These are phyloP conservation scores for Botia almorhae DNA, from an alignment of 2,797 vertebrate genomes.

Conservation along the genomic window DNA sequence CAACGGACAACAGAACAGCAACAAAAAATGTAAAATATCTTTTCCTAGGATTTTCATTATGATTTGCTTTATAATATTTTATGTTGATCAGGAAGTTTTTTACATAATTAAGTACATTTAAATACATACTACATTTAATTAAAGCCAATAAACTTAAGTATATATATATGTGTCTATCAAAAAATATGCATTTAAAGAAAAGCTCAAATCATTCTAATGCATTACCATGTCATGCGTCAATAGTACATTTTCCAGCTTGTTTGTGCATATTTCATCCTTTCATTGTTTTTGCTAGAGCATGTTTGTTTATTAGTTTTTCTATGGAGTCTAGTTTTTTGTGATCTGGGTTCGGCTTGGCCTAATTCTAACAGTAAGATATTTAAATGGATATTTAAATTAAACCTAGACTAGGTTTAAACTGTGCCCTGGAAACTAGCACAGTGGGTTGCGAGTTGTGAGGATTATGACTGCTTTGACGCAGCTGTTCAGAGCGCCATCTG, in stretches of 20 bases:
- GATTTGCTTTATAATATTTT: background rate
- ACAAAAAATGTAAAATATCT: background rate
- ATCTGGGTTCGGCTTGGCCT: slow-evolving; percentile 18
- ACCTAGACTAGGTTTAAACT: background rate
- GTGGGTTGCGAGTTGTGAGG: slow-evolving; percentile 2
- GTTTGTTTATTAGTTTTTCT: slow-evolving; percentile 24
- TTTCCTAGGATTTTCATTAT: background rate
- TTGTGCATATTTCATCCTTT: slow-evolving; percentile 35
- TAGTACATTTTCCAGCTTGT: slow-evolving; percentile 18
- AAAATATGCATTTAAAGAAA: background rate
- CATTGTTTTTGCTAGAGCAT: slow-evolving; percentile 27
- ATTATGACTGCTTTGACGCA: background rate
- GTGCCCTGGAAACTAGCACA: slow-evolving; percentile 10
- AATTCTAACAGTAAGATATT: slow-evolving; percentile 2
- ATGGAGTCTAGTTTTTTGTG: slow-evolving; percentile 12
- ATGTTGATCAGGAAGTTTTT: background rate
- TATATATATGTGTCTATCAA: background rate
- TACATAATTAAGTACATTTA: background rate
- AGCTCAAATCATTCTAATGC: slow-evolving; percentile 22
- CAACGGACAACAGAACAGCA: background rate
- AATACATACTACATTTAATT: background rate
- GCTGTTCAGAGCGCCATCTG: slow-evolving; percentile 12
- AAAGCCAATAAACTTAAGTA: background rate
- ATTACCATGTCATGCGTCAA: slow-evolving; percentile 17
- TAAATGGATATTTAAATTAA: slow-evolving; percentile 2